phyloP scores from a whole-genome alignment of 2,888 invertebrate species.

The Rhorus exstirpatorius region DNA sequence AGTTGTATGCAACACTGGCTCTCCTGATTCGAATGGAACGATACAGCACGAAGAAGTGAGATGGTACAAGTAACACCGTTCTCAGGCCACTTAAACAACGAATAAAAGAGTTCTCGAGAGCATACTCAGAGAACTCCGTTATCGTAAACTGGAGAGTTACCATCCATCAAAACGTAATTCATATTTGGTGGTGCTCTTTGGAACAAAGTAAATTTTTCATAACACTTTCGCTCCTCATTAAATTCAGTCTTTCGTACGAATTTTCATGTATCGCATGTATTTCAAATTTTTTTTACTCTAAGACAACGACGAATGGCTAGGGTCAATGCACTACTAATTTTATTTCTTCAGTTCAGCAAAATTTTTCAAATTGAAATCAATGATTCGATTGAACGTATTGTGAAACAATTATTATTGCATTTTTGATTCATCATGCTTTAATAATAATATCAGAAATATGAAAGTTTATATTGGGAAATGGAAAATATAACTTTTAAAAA shows the following conservation, averaged over 20 bases:
- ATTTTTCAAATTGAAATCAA: too few species aligned
- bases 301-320: too few species aligned
- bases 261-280: too few species aligned
- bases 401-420: too few species aligned
- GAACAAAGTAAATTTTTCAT: slow-evolving; percentile 3
- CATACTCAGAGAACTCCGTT: slow-evolving; percentile 48
- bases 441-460: too few species aligned
- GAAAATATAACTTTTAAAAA: too few species aligned
- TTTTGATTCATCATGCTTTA: too few species aligned
- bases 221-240: neutral
- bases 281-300: too few species aligned
- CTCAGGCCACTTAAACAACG: slow-evolving; percentile 72
- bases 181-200: neutral
- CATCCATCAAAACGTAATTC: slow-evolving; percentile 15
- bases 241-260: neutral
- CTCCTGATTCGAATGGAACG: slow-evolving; percentile 78
- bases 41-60: slow-evolving; percentile 74
- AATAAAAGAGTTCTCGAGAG: slow-evolving; percentile 55
- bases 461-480: too few species aligned
- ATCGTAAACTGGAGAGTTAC: slow-evolving; percentile 30
- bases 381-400: too few species aligned
- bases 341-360: too few species aligned
- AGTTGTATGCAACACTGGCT: slow-evolving; percentile 44
- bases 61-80: slow-evolving; percentile 81
- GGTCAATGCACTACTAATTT: too few species aligned